Conservation (phyloP, 1,140 invertebrate species). For the Sinonovacula constricta region DNA sequence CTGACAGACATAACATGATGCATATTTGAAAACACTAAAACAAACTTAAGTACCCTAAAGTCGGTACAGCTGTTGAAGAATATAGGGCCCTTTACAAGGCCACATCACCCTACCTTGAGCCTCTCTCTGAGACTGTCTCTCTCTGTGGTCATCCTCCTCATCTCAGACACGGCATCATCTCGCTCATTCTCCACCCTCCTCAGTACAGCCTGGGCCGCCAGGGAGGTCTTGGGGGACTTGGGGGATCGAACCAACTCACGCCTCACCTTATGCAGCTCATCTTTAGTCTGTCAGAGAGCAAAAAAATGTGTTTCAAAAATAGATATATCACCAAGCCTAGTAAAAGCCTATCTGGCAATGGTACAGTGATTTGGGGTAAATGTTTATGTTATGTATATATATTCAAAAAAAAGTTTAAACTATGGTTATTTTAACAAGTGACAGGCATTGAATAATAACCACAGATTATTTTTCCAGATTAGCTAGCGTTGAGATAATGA, state of each 20-base stretch:
- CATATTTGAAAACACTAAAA: no score
- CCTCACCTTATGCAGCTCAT: slow-evolving; percentile 73
- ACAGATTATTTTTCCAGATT: background rate
- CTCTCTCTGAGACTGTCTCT: slow-evolving; percentile 77
- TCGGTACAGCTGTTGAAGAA: no score
- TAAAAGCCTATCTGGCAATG: no score
- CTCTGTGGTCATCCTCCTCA: slow-evolving; percentile 75
- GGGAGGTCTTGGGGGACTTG: slow-evolving; percentile 75
- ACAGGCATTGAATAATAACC: background rate
- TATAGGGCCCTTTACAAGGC: no score
- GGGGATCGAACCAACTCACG: slow-evolving; percentile 75
- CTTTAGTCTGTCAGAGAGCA: slow-evolving; percentile 67
- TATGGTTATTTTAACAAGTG: background rate
- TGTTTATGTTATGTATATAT: no score
- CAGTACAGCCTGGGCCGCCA: slow-evolving; percentile 77
- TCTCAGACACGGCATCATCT: slow-evolving; percentile 75
- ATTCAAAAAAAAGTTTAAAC: no score
- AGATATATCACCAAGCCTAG: no score
- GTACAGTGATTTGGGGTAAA: no score
- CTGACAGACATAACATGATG: no score
- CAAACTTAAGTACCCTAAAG: no score
- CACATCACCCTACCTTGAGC: slow-evolving; percentile 74
- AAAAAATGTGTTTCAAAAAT: background rate
- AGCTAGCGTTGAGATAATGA: background rate
- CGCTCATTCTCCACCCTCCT: slow-evolving; percentile 77